phyloP scores from a whole-genome alignment of 2,113 vertebrate species.

The Scortum barcoo region DNA sequence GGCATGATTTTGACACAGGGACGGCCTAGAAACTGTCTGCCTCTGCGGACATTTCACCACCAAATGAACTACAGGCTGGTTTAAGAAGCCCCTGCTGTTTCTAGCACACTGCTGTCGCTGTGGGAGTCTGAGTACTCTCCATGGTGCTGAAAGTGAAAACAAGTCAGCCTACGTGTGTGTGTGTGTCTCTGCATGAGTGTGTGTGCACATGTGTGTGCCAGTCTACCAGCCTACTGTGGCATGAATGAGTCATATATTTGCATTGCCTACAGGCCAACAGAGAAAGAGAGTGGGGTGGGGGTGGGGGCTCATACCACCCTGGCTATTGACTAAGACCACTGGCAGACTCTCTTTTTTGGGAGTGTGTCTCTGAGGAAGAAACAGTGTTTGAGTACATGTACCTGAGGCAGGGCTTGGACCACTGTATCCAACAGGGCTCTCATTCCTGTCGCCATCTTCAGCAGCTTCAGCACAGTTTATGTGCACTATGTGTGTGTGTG shows the following conservation, averaged over 20 bases:
- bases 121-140: conserved; percentile 54
- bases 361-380: background rate
- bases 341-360: conserved; percentile 11
- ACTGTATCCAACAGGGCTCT: conserved; percentile 96
- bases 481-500: no score
- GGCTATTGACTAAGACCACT: conserved; percentile 23
- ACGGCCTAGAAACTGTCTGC: conserved; percentile 10
- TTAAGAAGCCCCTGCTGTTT: conserved; percentile 29
- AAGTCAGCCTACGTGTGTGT: conserved; percentile 34
- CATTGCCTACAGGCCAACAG: conserved; percentile 42
- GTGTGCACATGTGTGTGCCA: conserved; percentile 4
- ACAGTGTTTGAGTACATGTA: conserved; percentile 48
- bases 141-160: conserved; percentile 54
- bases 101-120: conserved; percentile 36
- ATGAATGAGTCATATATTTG: conserved; percentile 56
- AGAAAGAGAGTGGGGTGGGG: conserved; percentile 6
- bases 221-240: conserved; percentile 32
- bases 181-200: background rate
- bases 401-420: conserved; percentile 91
- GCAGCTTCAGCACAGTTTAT: conserved; percentile 96
- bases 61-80: conserved; percentile 35
- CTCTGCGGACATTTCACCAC: conserved; percentile 34
- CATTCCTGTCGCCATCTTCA: conserved; percentile 99
- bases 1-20: background rate
- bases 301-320: background rate